Evolutionary conservation across 1,140 invertebrate species (phyloP).

Genomic region (Zaprionus capensis): DNA sequence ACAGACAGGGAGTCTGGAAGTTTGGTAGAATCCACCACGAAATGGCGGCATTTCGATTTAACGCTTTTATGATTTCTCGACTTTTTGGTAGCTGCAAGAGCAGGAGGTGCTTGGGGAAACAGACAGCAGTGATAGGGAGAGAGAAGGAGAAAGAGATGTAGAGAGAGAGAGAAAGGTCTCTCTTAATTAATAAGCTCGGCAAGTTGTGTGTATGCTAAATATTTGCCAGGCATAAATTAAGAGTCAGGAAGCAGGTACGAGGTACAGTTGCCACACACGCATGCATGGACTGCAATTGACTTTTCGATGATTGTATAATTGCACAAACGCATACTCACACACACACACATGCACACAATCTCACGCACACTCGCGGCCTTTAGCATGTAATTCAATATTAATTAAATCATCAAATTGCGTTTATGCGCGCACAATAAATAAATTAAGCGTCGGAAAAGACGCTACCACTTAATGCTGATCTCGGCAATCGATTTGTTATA

Average conservation of each 20-base stretch:
- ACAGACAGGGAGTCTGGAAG: slow-evolving; percentile 62
- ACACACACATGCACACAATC: background rate
- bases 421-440: slow-evolving; percentile 73
- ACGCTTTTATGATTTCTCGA: slow-evolving; percentile 82
- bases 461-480: slow-evolving; percentile 66
- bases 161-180: slow-evolving; percentile 23
- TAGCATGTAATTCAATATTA: slow-evolving; percentile 75
- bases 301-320: slow-evolving; percentile 74
- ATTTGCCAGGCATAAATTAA: slow-evolving; percentile 77
- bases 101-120: background rate
- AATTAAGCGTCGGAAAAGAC: slow-evolving; percentile 62
- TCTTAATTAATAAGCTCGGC: slow-evolving; percentile 77
- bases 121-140: background rate
- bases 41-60: slow-evolving; percentile 79
- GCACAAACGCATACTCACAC: slow-evolving; percentile 1
- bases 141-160: slow-evolving; percentile 14
- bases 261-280: slow-evolving; percentile 60
- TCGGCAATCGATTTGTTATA: slow-evolving; percentile 60
- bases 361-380: slow-evolving; percentile 1
- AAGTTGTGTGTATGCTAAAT: slow-evolving; percentile 72
- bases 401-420: slow-evolving; percentile 81
- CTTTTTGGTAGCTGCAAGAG: slow-evolving; percentile 34
- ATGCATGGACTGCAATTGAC: slow-evolving; percentile 52
- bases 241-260: slow-evolving; percentile 61
- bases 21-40: slow-evolving; percentile 70